Evolutionary conservation across 2,888 invertebrate genomes (phyloP).

Genomic region (Urechis unicinctus): DNA sequence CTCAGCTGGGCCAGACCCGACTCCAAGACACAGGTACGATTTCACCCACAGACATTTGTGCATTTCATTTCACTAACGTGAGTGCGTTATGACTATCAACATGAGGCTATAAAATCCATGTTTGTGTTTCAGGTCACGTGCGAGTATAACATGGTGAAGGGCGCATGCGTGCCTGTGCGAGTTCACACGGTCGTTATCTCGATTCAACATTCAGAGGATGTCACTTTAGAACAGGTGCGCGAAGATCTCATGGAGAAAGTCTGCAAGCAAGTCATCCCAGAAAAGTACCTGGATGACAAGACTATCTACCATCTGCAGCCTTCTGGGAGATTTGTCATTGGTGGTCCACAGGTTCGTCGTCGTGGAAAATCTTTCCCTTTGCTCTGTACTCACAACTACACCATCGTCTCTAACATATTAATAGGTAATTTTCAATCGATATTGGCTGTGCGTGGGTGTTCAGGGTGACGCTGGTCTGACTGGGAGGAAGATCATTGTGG

Average conservation of each 20-base stretch:
- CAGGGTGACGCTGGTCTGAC: conserved; percentile 95
- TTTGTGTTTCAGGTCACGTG: conserved; percentile 73
- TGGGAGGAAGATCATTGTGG: no score
- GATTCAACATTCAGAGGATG: conserved; percentile 90
- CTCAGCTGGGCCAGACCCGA: conserved; percentile 50
- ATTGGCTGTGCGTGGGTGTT: conserved; percentile 16
- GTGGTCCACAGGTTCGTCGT: conserved; percentile 77
- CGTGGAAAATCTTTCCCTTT: background rate
- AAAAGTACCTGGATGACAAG: conserved; percentile 79
- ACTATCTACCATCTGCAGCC: conserved; percentile 88
- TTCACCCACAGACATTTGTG: background rate
- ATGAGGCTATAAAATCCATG: background rate
- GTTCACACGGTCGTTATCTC: no score
- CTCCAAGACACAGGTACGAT: conserved; percentile 48
- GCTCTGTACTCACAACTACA: background rate
- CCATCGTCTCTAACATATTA: background rate
- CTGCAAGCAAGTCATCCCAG: conserved; percentile 84
- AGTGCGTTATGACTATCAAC: background rate
- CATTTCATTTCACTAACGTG: background rate
- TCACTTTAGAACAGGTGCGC: conserved; percentile 74
- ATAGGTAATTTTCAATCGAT: no score
- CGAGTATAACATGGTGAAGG: conserved; percentile 85
- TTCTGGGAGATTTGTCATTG: conserved; percentile 80
- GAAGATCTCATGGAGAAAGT: conserved; percentile 82
- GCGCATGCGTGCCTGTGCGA: conserved; percentile 92